Evolutionary conservation across 2,888 invertebrate species (phyloP), one percentile per base, ranked within the genome.

Genomic region (Subacronicta megacephala): DNA sequence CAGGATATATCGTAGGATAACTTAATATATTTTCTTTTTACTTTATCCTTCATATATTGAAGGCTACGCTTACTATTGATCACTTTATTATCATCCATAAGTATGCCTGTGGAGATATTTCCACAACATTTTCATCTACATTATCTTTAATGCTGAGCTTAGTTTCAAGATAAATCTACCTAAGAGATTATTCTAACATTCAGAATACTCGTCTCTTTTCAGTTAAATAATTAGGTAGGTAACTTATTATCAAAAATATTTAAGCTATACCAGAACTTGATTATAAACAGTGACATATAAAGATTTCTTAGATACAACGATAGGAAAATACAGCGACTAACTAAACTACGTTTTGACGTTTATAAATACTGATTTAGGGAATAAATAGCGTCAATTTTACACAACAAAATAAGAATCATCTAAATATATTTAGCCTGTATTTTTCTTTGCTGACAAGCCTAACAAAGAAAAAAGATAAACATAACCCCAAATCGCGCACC

Each of bases 391-490:
- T n/a, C n/a, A 31, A 26, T 45, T 0, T 16, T 18, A n/a, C 10
- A 40, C 12, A 3, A 15, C 1, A 15, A 47, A 44, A 50, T 41
- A 9, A 37, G 23, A 49, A 36, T 18, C 20, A 37, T 12, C 15
- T 36, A 20, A 37, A 36, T 33, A 29, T 15, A 45, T 37, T 36
- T n/a, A 36, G 36, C 12, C 7, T 41, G 9, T 46, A 49, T 53
- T 44, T 17, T 3, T 18, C 4, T 20, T 7, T 26, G 15, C n/a
- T 23, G 41, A 33, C 18, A 41, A 45, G 15, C 20, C 10, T n/a
- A 37, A 51, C 10, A 52, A 44, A 61, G 56, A 57, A 40, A 23
- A 1, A 17, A 62, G 45, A 73, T 58, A 60, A 72, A 59, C 46
- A 52, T 53, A 45, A 60, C 47, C 46, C 46, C n/a, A 66, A 60